Evolutionary conservation across 2,113 vertebrate genomes (phyloP), one percentile per base, ranked within the genome.

Genomic region (Alligator mississippiensis): DNA sequence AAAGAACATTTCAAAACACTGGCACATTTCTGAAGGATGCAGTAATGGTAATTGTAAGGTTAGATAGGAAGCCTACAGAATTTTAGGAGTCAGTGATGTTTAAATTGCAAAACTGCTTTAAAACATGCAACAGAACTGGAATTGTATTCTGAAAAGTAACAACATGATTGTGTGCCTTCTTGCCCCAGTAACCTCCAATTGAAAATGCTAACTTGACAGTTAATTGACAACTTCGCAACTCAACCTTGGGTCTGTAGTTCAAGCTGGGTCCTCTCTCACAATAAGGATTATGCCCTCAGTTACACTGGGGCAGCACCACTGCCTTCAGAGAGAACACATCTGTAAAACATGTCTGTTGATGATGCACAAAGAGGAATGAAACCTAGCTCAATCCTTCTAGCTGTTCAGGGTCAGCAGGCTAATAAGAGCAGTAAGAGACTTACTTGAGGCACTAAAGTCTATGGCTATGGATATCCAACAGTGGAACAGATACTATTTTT

Each of bases 101-200:
- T 34, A 68, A n/a, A 30, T 17, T 68, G n/a, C 64, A 68, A 9
- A 68, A n/a, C n/a, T 68, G n/a, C 16, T 30, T 28, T 57, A 66
- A 64, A 58, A 0, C 60, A 47, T 54, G 75, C 27, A 27, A 17
- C 47, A 24, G 30, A 89, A 30, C 0, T 55, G 60, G 5, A 9
- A 0, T 5, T 10, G 68, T 74, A 24, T 88, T 89, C 60, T 61
- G 85, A 63, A 34, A 64, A 82, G 61, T 17, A 60, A 80, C 30
- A 68, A 68, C 17, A 75, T 24, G 4, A 8, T 77, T 88, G 47
- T 87, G 10, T 4, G 58, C 16, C 11, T 2, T 9, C 89, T 16
- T 0, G 0, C 59, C 68, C 76, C 54, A 25, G 2, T 18, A 19
- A 19, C 4, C 62, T 9, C 17, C 13, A n/a, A 22, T 4, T 92